Evolutionary conservation across 1,140 invertebrate species (phyloP), one percentile per base, ranked within the genome.

Genomic region (Aphelenchoides avenae): DNA sequence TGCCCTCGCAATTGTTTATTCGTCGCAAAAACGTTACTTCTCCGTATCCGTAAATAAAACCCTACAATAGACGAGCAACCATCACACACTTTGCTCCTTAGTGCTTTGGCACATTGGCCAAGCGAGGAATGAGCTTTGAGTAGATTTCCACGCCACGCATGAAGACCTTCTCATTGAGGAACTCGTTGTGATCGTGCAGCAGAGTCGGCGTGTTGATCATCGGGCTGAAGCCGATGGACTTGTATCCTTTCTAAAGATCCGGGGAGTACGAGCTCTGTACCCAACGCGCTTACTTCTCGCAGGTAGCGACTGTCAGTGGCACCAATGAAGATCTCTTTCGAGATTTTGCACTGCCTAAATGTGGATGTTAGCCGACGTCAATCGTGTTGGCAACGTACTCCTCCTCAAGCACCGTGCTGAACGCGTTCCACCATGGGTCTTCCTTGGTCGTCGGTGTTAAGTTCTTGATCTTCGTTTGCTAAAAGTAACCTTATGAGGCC

Each of bases 381-480:
- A n/a, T n/a, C n/a, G n/a, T n/a, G n/a, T n/a, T n/a, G n/a, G n/a
- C n/a, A n/a, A n/a, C n/a, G n/a, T 57, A 85, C 85, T 83, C 73
- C 56, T 79, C 66, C 41, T 84, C 80, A 57, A 81, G 81, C 2
- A 78, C 76, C 9, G 76, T 77, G 70, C 85, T 86, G 61, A 94
- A 90, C 1, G 87, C 85, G 13, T 83, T 60, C 89, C 89, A 94
- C 79, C 83, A 93, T 0, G 83, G 81, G 80, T 91, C 88, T 1
- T 76, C 82, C 0, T 81, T 71, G 44, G 87, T 84, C 0, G 86
- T 78, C 50, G 84, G 83, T 0, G 87, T 87, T n/a, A 84, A 84
- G 24, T 52, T 52, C n/a, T 63, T 57, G 22, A 56, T 52, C 18
- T 52, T 51, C 9, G 36, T 81, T 76, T 5, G 86, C 80, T 39